A percentile compares a stretch with the other conserved stretches of the same genome.
Conservation (phyloP, 2,797 vertebrate genomes). For the Sebastes flavidus region DNA sequence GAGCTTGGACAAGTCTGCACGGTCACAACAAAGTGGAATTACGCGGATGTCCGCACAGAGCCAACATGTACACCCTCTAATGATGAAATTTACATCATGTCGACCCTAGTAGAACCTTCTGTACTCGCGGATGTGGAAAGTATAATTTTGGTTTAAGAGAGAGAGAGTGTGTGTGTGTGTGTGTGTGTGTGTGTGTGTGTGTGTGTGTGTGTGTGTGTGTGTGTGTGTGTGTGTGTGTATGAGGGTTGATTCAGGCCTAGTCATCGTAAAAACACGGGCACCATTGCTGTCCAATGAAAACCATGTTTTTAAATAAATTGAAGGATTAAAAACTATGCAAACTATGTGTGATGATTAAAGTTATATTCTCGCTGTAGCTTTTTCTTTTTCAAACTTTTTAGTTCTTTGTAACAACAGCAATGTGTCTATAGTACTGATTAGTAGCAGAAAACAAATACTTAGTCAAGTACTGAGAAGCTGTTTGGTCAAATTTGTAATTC, state of each 20-base stretch:
- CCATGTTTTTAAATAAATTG: too few species aligned
- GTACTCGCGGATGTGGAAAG: too few species aligned
- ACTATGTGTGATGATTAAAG: too few species aligned
- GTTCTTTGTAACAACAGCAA: not conserved
- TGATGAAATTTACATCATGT: not conserved
- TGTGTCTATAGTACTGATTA: not conserved
- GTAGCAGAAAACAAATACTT: not conserved
- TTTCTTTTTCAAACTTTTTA: not conserved
- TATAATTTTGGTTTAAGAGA: not conserved
- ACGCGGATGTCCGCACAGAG: too few species aligned
- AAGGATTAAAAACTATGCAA: too few species aligned
- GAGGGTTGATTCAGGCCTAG: not conserved
- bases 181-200: not conserved
- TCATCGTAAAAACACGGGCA: not conserved
- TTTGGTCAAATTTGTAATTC: not conserved
- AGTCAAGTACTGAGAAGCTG: not conserved
- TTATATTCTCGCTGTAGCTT: too few species aligned
- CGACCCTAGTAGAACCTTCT: not conserved
- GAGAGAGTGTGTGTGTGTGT: not conserved
- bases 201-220: not conserved
- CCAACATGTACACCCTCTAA: not conserved
- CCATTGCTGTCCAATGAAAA: not conserved
- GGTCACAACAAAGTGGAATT: not conserved
- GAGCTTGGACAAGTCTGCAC: not conserved
- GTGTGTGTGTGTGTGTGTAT: not conserved